Conservation (phyloP, 2,113 vertebrate genomes). For the Pedetes capensis region DNA sequence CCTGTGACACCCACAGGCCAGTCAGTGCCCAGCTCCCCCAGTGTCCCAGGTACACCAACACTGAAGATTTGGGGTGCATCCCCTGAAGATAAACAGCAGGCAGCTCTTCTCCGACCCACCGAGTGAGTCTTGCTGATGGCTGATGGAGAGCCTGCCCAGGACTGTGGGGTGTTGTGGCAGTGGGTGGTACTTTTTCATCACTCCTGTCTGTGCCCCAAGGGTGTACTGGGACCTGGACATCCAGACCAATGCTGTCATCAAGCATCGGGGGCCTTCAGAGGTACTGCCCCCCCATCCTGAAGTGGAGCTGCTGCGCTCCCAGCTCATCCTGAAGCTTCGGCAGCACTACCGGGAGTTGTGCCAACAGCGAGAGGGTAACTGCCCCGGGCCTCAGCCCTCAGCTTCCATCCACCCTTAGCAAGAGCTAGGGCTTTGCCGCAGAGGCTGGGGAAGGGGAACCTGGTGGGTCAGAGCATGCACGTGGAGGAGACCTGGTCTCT, state of each 20-base stretch:
- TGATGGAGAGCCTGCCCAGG: background rate
- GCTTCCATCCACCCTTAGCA: background rate
- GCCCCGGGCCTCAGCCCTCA: fast-evolving
- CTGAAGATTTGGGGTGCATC: constrained; percentile 90
- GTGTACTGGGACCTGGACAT: constrained; percentile 97
- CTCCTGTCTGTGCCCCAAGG: constrained; percentile 77
- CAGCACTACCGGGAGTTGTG: constrained; percentile 98
- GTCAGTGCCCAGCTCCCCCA: constrained; percentile 91
- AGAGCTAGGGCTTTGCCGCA: background rate
- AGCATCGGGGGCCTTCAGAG: constrained; percentile 87
- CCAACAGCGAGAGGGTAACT: constrained; percentile 91
- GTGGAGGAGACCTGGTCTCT: background rate
- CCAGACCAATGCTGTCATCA: constrained; percentile 95
- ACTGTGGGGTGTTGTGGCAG: background rate
- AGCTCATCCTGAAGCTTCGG: constrained; percentile 94
- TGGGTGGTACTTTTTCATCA: background rate
- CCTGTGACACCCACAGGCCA: constrained; percentile 85
- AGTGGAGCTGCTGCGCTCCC: constrained; percentile 94
- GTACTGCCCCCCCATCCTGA: constrained; percentile 93
- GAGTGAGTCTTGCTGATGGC: constrained; percentile 86
- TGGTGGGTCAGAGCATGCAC: background rate
- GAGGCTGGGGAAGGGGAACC: background rate
- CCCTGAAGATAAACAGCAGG: constrained; percentile 91
- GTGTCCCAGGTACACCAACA: constrained; percentile 86
- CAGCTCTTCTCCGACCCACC: constrained; percentile 87